Evolutionary conservation across 2,888 invertebrate genomes (phyloP), one percentile per base, ranked within the genome.

Genomic region (Steinernema carpocapsae): DNA sequence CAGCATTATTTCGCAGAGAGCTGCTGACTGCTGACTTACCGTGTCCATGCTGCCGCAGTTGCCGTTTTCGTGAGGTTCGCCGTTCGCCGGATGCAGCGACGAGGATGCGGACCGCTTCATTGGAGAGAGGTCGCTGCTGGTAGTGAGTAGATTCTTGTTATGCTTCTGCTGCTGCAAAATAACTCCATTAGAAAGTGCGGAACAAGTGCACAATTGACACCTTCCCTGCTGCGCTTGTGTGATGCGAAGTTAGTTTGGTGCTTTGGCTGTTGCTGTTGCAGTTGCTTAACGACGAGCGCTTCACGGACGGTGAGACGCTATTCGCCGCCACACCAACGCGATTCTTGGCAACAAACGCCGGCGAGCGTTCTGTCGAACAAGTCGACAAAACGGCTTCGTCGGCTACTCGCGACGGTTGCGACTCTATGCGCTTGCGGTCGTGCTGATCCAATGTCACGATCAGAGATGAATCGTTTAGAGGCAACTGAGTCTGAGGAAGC

Each of bases 261-360:
- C 10, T 37, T 37, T 37, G 37, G 37, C 37, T 37, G 37, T 19
- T 24, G 26, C 26, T 56, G 14, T 29, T 26, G 64, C 17, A n/a
- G 64, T 32, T 32, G 64, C 64, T 64, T 37, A 64, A 64, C 19
- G 26, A 64, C 64, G 64, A 29, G 64, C 64, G 29, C 29, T 64
- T 64, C 64, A 32, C 64, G 37, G 29, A 26, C 17, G 32, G 64
- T 26, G 64, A 64, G 37, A 14, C 17, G 64, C 32, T 64, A 32
- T 32, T 64, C 64, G 64, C 64, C 32, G 37, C 29, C 37, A 29
- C 64, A 64, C 32, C 32, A 64, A 64, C 14, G 64, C 64, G 37
- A 64, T 64, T 64, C 64, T 64, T 37, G 37, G 64, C 64, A 64
- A 64, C 64, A 14, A 64, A 64, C 32, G 64, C 32, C 64, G 64